These are phyloP conservation scores for Cosmia trapezina DNA, from an alignment of 2,888 invertebrate genomes.

Conservation along the genomic window DNA sequence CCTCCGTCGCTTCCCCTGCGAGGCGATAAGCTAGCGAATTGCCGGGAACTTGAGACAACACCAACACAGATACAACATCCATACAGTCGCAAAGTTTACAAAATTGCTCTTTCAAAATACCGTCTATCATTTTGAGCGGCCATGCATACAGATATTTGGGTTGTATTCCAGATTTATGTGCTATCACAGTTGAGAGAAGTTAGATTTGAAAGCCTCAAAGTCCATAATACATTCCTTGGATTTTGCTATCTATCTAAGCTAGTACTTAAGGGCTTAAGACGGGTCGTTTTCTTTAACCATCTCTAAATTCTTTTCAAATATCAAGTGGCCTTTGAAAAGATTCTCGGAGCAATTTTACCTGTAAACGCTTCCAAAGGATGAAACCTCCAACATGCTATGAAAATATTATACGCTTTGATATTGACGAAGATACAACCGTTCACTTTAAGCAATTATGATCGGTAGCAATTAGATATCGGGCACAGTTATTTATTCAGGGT, in stretches of 20 bases:
- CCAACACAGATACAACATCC: constrained; percentile 50
- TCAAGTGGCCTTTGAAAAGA: constrained; percentile 42
- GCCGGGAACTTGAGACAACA: constrained; percentile 71
- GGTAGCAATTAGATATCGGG: not conserved
- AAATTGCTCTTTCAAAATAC: constrained; percentile 51
- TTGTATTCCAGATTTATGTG: constrained; percentile 35
- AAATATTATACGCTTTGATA: constrained; percentile 44
- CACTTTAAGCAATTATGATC: constrained; percentile 12
- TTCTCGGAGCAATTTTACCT: constrained; percentile 50
- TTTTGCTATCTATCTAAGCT: not conserved
- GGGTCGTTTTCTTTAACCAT: constrained; percentile 18
- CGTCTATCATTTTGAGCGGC: constrained; percentile 42
- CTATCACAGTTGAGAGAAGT: constrained; percentile 15
- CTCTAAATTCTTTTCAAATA: constrained; percentile 44
- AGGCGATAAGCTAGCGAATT: constrained; percentile 75
- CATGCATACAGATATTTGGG: constrained; percentile 34
- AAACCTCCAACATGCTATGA: constrained; percentile 32
- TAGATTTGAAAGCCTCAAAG: constrained; percentile 36
- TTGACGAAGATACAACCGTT: constrained; percentile 14
- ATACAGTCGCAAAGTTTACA: constrained; percentile 40
- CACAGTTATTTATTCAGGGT: not conserved
- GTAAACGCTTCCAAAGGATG: constrained; percentile 44
- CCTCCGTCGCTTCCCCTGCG: constrained; percentile 59
- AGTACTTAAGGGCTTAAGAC: constrained; percentile 7
- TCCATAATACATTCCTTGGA: not conserved